phyloP scores from a whole-genome alignment of 2,888 invertebrate genomes.

The Acleris sparsana region DNA sequence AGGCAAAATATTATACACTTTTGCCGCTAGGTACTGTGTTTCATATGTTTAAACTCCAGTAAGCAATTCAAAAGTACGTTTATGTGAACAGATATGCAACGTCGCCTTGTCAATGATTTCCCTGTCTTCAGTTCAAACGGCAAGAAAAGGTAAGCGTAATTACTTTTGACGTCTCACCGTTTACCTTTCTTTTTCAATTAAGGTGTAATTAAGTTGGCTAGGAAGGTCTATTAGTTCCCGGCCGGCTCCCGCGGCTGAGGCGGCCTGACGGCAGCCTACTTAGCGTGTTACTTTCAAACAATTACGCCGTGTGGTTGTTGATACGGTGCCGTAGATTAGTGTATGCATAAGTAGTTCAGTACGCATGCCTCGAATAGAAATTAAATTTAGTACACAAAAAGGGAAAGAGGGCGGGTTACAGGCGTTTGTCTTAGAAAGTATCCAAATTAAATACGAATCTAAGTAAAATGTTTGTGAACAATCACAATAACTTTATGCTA shows the following conservation, averaged over 20 bases:
- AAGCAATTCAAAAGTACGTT: too few species aligned
- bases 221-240: slow-evolving; percentile 46
- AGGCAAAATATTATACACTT: too few species aligned
- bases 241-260: slow-evolving; percentile 41
- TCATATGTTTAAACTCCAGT: too few species aligned
- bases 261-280: slow-evolving; percentile 56
- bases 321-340: slow-evolving; percentile 7
- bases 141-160: slow-evolving; percentile 40
- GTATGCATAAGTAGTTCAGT: slow-evolving; percentile 5
- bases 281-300: slow-evolving; percentile 74
- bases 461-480: too few species aligned
- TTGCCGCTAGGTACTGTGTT: too few species aligned
- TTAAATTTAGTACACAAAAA: too few species aligned
- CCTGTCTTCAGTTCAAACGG: slow-evolving; percentile 6
- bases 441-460: too few species aligned
- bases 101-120: slow-evolving; percentile 1
- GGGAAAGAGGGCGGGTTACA: too few species aligned
- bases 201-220: slow-evolving; percentile 48
- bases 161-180: slow-evolving; percentile 37
- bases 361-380: neutral
- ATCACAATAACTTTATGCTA: too few species aligned
- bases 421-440: too few species aligned
- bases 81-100: too few species aligned
- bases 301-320: slow-evolving; percentile 51
- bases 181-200: slow-evolving; percentile 52